Evolutionary conservation across 1,140 invertebrate genomes (phyloP).

Genomic region (Diorhabda elongata): DNA sequence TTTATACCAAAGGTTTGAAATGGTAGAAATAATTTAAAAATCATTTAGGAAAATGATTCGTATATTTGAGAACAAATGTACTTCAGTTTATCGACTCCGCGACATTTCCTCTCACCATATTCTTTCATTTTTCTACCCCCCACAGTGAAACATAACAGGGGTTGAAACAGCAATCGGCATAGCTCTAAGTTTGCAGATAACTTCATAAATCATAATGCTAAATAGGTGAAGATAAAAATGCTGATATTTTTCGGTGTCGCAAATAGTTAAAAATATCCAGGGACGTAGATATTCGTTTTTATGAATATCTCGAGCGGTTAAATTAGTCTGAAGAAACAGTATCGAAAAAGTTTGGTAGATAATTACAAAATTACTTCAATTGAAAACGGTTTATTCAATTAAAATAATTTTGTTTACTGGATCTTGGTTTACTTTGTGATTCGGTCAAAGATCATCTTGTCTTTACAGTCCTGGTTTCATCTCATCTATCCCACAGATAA

Average conservation of each 20-base stretch:
- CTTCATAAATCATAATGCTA: conserved; percentile 2
- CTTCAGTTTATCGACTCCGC: not conserved
- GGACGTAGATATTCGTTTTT: not conserved
- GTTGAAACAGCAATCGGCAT: conserved; percentile 1
- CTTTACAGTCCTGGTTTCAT: too few relatives aligned
- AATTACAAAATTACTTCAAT: too few relatives aligned
- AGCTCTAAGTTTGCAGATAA: conserved; percentile 2
- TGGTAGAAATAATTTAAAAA: too few relatives aligned
- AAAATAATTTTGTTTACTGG: too few relatives aligned
- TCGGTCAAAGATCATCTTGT: too few relatives aligned
- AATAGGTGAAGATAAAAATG: conserved; percentile 2
- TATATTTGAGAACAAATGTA: not conserved
- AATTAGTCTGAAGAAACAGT: too few relatives aligned
- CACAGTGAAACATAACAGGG: conserved; percentile 1
- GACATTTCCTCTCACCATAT: not conserved
- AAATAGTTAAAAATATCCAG: not conserved
- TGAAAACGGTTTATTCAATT: too few relatives aligned
- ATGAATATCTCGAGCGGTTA: not conserved
- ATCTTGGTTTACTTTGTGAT: too few relatives aligned
- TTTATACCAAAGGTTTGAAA: too few relatives aligned
- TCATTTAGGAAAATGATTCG: too few relatives aligned
- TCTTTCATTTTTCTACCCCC: not conserved
- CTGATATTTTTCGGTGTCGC: not conserved
- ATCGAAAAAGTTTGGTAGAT: too few relatives aligned
- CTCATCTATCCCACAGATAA: too few relatives aligned